Percentiles rank a stretch among this genome's conserved stretches.
phyloP scores from a whole-genome alignment of 1,140 invertebrate genomes.

The Drosophila burlai region DNA sequence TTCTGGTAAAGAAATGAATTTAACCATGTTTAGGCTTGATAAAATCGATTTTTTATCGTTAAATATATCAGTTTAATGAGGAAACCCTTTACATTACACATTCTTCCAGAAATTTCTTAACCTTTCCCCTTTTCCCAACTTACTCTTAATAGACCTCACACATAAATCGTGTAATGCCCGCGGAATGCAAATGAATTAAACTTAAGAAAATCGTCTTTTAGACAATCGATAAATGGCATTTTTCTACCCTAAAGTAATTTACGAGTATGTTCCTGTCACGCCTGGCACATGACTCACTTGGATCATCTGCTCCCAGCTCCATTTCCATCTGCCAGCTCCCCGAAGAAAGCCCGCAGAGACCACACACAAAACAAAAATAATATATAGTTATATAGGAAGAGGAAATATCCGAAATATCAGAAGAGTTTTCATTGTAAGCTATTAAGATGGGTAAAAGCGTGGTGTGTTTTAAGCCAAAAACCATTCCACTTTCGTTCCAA shows the following conservation, averaged over 20 bases:
- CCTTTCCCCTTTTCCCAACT: too few species aligned
- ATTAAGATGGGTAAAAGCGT: slow-evolving; percentile 56
- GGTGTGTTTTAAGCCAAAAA: slow-evolving; percentile 36
- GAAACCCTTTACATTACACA: not conserved
- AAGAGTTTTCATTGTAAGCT: slow-evolving; percentile 70
- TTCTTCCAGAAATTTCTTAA: not conserved
- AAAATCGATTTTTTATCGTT: not conserved
- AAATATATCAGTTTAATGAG: not conserved
- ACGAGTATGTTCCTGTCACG: slow-evolving; percentile 50
- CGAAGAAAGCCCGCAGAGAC: slow-evolving; percentile 45
- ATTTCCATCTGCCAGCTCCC: slow-evolving; percentile 35
- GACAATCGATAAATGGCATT: slow-evolving; percentile 36
- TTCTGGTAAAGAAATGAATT: not conserved
- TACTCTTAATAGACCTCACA: slow-evolving; percentile 6
- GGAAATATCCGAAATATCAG: slow-evolving; percentile 31
- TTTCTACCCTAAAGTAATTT: slow-evolving; percentile 33
- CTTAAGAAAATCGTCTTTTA: not conserved
- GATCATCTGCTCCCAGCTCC: slow-evolving; percentile 19
- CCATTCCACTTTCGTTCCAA: slow-evolving; percentile 29
- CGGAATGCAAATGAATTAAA: slow-evolving; percentile 25
- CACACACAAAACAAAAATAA: slow-evolving; percentile 24
- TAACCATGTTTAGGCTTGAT: not conserved
- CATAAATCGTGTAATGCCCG: slow-evolving; percentile 15
- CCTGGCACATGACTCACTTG: slow-evolving; percentile 47
- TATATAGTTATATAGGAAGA: slow-evolving; percentile 2